Evolutionary conservation across 1,140 invertebrate species (phyloP).

Genomic region (Trypoxylus dichotomus): DNA sequence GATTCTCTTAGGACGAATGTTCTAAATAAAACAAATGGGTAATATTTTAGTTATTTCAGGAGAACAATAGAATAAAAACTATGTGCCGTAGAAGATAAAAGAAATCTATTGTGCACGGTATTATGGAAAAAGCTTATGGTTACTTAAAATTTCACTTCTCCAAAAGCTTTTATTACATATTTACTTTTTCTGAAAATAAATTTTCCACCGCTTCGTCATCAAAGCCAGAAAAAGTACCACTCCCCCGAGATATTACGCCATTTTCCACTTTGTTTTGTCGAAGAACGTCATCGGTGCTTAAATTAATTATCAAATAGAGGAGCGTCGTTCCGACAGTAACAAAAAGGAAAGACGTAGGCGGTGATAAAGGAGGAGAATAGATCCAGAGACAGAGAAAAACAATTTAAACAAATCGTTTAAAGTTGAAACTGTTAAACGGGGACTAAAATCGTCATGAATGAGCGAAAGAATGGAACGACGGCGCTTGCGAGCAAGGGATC

Average conservation of each 20-base stretch:
- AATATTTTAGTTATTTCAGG: no score
- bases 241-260: not conserved
- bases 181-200: no score
- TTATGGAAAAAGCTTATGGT: no score
- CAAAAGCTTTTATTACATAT: no score
- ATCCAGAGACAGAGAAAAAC: not conserved
- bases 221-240: not conserved
- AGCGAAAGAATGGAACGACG: not conserved
- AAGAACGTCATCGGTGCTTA: conserved; percentile 2
- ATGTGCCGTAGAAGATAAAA: no score
- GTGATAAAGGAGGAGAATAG: not conserved
- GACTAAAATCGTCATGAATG: conserved; percentile 8
- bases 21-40: no score
- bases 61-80: no score
- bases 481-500: not conserved
- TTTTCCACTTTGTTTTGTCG: not conserved
- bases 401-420: conserved; percentile 11
- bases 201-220: not conserved
- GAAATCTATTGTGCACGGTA: no score
- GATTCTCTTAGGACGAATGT: no score
- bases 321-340: not conserved
- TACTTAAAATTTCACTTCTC: no score
- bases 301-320: conserved; percentile 8
- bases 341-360: not conserved
- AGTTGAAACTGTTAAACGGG: conserved; percentile 16